phyloP scores from a whole-genome alignment of 2,797 vertebrate species.

The Pantherophis vulpinus region DNA sequence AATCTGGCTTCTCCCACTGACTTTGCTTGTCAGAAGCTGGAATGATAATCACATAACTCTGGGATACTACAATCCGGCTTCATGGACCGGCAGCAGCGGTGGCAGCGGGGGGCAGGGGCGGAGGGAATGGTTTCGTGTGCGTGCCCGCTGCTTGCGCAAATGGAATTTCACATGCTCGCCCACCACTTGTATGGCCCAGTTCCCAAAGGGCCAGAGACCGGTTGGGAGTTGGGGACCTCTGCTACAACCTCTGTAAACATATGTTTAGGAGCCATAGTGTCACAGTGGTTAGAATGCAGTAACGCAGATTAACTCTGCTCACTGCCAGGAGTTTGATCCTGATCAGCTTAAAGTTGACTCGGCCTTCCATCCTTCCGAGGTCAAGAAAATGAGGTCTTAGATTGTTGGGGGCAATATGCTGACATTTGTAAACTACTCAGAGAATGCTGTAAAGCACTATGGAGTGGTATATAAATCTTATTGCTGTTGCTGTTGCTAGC shows the following conservation, averaged over 20 bases:
- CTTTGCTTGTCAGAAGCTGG: background rate
- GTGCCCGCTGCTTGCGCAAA: background rate
- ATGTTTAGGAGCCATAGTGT: no score
- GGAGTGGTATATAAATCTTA: background rate
- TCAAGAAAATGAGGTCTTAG: background rate
- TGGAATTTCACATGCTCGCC: no score
- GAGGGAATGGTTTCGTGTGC: background rate
- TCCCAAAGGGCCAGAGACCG: no score
- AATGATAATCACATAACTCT: background rate
- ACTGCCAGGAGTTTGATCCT: no score
- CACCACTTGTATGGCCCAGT: no score
- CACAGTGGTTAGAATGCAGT: no score
- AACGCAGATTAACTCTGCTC: no score
- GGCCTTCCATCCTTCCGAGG: no score
- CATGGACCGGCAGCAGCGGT: background rate
- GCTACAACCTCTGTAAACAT: no score
- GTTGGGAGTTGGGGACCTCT: no score
- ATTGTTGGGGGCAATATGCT: background rate
- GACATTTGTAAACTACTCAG: background rate
- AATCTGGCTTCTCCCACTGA: background rate
- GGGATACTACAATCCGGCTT: background rate
- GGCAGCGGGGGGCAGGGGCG: accelerated
- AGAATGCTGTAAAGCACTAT: background rate
- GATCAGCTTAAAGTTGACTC: no score
- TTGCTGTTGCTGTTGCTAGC: background rate